A percentile compares a stretch with the other conserved stretches of the same genome.
Conservation (phyloP, 2,113 vertebrate species). For the Microcebus ravelobensis region DNA sequence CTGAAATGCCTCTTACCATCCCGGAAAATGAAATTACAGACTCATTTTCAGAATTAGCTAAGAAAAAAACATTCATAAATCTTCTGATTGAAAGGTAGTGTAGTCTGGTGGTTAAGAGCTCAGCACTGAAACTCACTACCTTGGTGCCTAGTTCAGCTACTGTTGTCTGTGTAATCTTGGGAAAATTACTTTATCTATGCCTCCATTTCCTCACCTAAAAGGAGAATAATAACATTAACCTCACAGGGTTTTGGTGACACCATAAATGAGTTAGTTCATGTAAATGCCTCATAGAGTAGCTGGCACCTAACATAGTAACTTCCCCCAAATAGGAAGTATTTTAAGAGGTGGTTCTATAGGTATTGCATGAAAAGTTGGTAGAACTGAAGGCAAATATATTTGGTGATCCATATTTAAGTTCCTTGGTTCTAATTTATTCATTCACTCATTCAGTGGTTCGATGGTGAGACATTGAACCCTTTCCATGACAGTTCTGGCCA, state of each 20-base stretch:
- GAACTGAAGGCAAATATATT: not conserved
- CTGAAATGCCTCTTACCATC: constrained; percentile 39
- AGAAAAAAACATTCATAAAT: constrained; percentile 19
- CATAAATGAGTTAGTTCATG: not conserved
- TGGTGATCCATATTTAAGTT: not conserved
- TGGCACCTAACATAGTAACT: not conserved
- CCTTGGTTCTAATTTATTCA: not conserved
- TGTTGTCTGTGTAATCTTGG: not conserved
- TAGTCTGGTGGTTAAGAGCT: not conserved
- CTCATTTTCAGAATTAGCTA: constrained; percentile 57
- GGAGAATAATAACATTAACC: not conserved
- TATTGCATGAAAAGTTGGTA: not conserved
- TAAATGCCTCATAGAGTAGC: not conserved
- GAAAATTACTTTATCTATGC: not conserved
- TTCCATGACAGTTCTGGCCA: not conserved
- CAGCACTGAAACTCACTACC: not conserved
- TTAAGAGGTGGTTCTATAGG: not conserved
- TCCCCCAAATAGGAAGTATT: not conserved
- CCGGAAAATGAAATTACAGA: constrained; percentile 51
- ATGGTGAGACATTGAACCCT: not conserved
- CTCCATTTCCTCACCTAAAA: not conserved
- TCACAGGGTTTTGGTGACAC: not conserved
- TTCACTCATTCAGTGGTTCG: not conserved
- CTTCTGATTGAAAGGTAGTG: not conserved
- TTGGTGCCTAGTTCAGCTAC: not conserved